Evolutionary conservation across 2,888 invertebrate genomes (phyloP), one percentile per base, ranked within the genome.

Genomic region (Eulithis prunata): DNA sequence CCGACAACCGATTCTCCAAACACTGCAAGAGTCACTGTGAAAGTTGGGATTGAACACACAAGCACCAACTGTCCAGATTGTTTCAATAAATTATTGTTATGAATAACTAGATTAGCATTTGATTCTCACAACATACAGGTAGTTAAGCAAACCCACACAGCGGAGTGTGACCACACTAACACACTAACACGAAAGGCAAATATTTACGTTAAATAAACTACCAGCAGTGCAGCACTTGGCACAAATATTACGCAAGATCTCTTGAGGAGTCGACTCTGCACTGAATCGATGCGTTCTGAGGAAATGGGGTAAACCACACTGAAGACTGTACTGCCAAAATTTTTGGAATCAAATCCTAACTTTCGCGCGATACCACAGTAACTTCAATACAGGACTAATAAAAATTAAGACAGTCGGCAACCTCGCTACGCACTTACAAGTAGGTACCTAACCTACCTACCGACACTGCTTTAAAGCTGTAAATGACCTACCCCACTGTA

Each of bases 141-240:
- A 60, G 45, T 47, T 41, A 61, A 61, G 54, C 53, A 60, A 21
- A 46, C 46, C 47, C 21, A 55, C 55, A 41, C 55, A 21, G 46
- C 60, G 7, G 53, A 32, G 52, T 53, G 41, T 45, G 21, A 36
- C n/a, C n/a, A n/a, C 28, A 14, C 36, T 14, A 47, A 64, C n/a
- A n/a, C 28, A 14, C 36, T 14, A 47, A 64, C 63, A 47, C 58
- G 54, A 58, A 58, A 64, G 41, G 47, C 58, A 41, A 54, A 64
- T 47, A 58, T 58, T 64, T 58, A 51, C 55, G 12, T 32, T 28
- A 32, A 56, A 47, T 32, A 47, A 55, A 61, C 47, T 0, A 12
- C 43, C 7, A 3, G 49, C 49, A 14, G 21, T 55, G 41, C 21
- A 53, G 28, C 21, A 46, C 53, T 54, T 6, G 38, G 5, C 55